Conservation (phyloP, 2,797 vertebrate genomes). For the Emydoidea blandingii region DNA sequence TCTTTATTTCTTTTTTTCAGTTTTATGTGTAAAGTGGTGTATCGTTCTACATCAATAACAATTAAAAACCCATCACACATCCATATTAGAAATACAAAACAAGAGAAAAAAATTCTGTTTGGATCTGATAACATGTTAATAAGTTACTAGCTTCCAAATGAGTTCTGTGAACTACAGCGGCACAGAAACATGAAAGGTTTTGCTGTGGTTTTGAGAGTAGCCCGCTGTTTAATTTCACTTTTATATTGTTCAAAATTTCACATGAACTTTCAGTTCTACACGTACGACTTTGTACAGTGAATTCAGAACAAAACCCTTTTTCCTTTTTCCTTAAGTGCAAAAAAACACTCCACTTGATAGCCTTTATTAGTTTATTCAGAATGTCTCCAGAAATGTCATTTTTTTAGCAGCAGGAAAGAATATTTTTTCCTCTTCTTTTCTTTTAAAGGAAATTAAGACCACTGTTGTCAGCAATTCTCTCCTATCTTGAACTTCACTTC, state of each 20-base stretch:
- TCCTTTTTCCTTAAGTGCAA: conserved; percentile 16
- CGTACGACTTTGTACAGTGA: rapidly evolving
- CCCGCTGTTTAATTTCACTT: conserved; percentile 42
- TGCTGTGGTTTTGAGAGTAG: background rate
- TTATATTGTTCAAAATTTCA: conserved; percentile 7
- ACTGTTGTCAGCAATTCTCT: conserved; percentile 46
- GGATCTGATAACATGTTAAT: background rate
- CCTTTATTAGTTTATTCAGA: conserved; percentile 45
- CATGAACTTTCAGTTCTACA: conserved; percentile 31
- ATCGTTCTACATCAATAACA: background rate
- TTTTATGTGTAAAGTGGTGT: background rate
- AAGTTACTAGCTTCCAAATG: background rate
- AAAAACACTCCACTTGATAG: conserved; percentile 20
- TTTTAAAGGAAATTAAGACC: conserved; percentile 60
- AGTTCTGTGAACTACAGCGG: conserved; percentile 9
- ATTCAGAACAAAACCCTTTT: background rate
- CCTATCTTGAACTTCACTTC: conserved; percentile 39
- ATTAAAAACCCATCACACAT: background rate
- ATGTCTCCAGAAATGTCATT: background rate
- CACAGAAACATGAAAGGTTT: conserved; percentile 25
- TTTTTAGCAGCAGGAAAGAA: conserved; percentile 38
- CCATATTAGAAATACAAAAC: background rate
- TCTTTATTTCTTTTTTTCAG: background rate
- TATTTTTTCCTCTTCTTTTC: conserved; percentile 22
- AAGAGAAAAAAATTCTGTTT: background rate